Percentiles rank a stretch among this genome's conserved stretches.
Conservation (phyloP, 2,113 vertebrate species). For the Rhombomys opimus region DNA sequence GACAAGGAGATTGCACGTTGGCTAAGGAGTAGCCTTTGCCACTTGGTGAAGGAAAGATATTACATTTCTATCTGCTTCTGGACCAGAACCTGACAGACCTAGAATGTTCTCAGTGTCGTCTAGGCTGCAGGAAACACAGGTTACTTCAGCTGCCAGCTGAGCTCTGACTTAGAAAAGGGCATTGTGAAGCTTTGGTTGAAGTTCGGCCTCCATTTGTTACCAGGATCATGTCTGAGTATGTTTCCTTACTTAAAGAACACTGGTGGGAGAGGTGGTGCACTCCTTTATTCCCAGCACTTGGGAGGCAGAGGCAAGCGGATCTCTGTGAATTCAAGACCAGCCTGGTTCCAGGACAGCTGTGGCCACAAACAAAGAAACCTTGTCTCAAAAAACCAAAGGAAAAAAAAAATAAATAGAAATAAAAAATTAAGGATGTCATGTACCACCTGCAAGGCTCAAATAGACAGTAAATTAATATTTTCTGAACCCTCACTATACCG, state of each 20-base stretch:
- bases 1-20: not conserved
- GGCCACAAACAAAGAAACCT: too few relatives aligned
- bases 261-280: too few relatives aligned
- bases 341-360: too few relatives aligned
- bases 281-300: too few relatives aligned
- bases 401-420: too few relatives aligned
- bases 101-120: not conserved
- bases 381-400: too few relatives aligned
- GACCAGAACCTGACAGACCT: not conserved
- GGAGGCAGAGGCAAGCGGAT: too few relatives aligned
- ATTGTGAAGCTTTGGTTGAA: not conserved
- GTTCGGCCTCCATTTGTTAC: not conserved
- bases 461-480: not conserved
- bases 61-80: not conserved
- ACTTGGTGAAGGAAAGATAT: not conserved
- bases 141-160: fast-evolving
- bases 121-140: not conserved
- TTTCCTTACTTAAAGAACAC: not conserved
- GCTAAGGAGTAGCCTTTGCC: not conserved
- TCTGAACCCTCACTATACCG: not conserved
- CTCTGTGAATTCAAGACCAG: too few relatives aligned
- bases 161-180: not conserved
- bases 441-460: not conserved
- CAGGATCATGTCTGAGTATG: not conserved
- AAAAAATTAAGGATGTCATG: not conserved